phyloP scores from a whole-genome alignment of 2,797 vertebrate genomes.

The Takifugu ocellatus region DNA sequence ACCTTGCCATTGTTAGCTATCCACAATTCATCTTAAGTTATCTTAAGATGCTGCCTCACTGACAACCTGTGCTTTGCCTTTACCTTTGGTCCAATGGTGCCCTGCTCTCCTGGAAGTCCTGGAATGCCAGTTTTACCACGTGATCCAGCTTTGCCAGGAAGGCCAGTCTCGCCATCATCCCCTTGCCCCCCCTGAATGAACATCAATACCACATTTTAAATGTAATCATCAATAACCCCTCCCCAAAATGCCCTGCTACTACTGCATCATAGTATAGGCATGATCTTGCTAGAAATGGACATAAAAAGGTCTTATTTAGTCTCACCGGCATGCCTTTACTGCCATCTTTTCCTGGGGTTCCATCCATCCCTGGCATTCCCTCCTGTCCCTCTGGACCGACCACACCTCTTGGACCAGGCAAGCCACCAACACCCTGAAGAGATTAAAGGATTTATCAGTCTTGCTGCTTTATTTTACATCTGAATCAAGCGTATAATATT shows the following conservation, averaged over 20 bases:
- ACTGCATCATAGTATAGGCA: background rate
- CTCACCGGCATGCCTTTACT: slow-evolving; percentile 82
- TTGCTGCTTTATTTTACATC: background rate
- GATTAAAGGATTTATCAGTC: slow-evolving; percentile 4
- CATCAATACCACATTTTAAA: slow-evolving; percentile 4
- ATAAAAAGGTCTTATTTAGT: background rate
- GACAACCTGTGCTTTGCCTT: background rate
- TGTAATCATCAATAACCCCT: background rate
- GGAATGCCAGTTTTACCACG: slow-evolving; percentile 85
- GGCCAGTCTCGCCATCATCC: slow-evolving; percentile 86
- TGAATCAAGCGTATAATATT: background rate
- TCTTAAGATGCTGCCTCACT: background rate
- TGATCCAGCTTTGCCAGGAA: slow-evolving; percentile 81
- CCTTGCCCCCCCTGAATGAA: slow-evolving; percentile 88
- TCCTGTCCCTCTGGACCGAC: slow-evolving; percentile 92
- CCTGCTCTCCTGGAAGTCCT: slow-evolving; percentile 92
- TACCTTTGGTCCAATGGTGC: slow-evolving; percentile 90
- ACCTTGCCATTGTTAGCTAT: too few species aligned
- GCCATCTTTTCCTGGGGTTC: slow-evolving; percentile 87
- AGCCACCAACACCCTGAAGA: slow-evolving; percentile 70
- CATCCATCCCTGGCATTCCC: slow-evolving; percentile 83
- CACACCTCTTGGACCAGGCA: slow-evolving; percentile 85
- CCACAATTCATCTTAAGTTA: too few species aligned
- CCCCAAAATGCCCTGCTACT: background rate
- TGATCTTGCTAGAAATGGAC: background rate